Percentiles rank a stretch among this genome's conserved stretches.
Evolutionary conservation across 2,888 invertebrate species (phyloP).

Genomic region (Liodrosophila aerea): DNA sequence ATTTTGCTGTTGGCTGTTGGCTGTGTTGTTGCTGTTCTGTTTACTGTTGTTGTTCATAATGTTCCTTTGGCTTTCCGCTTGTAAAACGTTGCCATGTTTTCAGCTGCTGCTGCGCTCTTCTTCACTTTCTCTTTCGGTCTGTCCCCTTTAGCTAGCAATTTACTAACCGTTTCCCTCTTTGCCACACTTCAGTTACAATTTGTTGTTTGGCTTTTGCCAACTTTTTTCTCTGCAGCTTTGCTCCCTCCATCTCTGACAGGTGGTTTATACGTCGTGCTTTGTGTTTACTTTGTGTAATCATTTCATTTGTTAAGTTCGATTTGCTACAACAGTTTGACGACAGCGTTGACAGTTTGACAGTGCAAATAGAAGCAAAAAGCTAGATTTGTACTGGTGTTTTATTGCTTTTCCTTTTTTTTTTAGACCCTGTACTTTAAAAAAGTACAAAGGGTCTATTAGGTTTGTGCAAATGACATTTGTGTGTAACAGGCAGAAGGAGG

Average conservation of each 20-base stretch:
- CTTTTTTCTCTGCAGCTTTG: conserved; percentile 11
- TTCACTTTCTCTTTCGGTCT: neutral
- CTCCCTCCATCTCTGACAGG: conserved; percentile 63
- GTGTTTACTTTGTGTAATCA: conserved; percentile 75
- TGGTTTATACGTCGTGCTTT: conserved; percentile 61
- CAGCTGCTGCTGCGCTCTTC: conserved; percentile 21
- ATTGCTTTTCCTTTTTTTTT: neutral
- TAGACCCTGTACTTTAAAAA: too few species aligned
- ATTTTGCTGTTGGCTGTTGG: conserved; percentile 36
- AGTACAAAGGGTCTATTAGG: too few species aligned
- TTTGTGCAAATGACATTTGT: too few species aligned
- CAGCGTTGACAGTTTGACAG: conserved; percentile 58
- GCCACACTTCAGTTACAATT: conserved; percentile 1
- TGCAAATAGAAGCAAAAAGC: conserved; percentile 27
- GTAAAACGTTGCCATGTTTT: conserved; percentile 60
- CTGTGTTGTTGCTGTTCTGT: conserved; percentile 32
- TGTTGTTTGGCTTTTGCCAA: too few species aligned
- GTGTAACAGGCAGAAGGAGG: too few species aligned
- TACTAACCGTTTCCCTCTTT: conserved; percentile 6
- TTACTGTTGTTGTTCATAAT: conserved; percentile 60
- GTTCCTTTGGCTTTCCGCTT: conserved; percentile 74
- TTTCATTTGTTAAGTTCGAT: conserved; percentile 76
- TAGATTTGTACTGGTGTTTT: conserved; percentile 16
- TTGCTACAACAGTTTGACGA: conserved; percentile 37
- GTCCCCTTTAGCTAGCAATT: too few species aligned